A percentile compares a stretch with the other conserved stretches of the same genome.
Conservation (phyloP, 2,797 vertebrate species). For the Lemur catta region DNA sequence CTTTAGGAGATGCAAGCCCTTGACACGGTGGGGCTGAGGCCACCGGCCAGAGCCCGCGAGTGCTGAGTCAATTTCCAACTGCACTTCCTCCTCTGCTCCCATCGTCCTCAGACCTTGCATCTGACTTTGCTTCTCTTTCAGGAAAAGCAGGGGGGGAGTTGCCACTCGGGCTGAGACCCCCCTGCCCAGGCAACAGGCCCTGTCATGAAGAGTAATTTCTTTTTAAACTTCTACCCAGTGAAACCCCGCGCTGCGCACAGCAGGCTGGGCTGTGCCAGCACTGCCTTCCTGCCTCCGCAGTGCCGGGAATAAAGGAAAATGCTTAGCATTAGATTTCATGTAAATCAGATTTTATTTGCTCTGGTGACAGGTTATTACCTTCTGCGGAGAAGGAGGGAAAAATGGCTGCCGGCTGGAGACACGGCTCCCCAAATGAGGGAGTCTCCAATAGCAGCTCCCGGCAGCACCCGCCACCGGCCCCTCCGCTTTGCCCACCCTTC, state of each 20-base stretch:
- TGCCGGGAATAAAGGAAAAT: not conserved
- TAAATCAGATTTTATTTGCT: slow-evolving; percentile 69
- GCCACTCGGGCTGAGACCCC: not conserved
- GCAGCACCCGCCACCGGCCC: no score
- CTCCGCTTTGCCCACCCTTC: not conserved
- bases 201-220: slow-evolving; percentile 55
- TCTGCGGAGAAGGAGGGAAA: slow-evolving; percentile 41
- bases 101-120: no score
- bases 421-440: not conserved
- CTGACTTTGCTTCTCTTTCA: not conserved
- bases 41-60: no score
- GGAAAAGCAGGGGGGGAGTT: not conserved
- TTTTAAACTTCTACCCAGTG: slow-evolving; percentile 20
- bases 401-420: slow-evolving; percentile 31
- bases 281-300: not conserved
- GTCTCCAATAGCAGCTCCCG: not conserved
- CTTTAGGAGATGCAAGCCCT: not conserved
- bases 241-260: not conserved
- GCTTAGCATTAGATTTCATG: slow-evolving; percentile 41
- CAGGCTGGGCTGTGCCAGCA: not conserved
- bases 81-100: rapidly evolving
- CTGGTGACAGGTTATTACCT: slow-evolving; percentile 70
- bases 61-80: not conserved
- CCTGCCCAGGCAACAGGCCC: not conserved
- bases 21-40: not conserved